Conservation (phyloP, 2,888 invertebrate species). For the Xestia rhomboidea region DNA sequence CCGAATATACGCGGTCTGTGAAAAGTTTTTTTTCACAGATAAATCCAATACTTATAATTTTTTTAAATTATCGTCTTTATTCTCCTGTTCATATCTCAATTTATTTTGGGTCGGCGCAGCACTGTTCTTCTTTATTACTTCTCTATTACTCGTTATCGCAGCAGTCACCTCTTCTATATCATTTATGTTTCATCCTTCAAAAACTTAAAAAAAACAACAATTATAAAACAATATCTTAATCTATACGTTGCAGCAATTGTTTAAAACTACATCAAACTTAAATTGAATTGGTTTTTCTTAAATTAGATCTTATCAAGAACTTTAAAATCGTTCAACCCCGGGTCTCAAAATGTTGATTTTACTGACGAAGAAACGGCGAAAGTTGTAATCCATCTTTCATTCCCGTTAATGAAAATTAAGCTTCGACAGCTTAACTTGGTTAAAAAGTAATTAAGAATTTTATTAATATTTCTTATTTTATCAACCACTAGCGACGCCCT, state of each 20-base stretch:
- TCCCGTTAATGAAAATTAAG: neutral
- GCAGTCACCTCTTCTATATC: too few relatives aligned
- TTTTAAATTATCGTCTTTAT: neutral
- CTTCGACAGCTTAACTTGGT: neutral
- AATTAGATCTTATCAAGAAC: neutral
- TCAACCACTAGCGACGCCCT: too few relatives aligned
- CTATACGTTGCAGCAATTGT: neutral
- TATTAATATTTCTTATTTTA: neutral
- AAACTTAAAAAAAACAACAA: neutral
- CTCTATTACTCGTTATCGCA: too few relatives aligned
- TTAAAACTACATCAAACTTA: neutral
- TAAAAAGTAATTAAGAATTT: neutral
- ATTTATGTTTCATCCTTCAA: too few relatives aligned
- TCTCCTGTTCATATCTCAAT: too few relatives aligned
- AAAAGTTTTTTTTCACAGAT: neutral
- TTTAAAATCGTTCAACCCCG: neutral
- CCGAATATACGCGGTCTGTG: neutral
- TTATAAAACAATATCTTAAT: neutral
- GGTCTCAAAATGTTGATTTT: slow-evolving; percentile 9
- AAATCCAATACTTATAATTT: neutral
- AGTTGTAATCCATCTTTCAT: slow-evolving; percentile 4
- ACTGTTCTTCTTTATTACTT: too few relatives aligned
- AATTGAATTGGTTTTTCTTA: neutral
- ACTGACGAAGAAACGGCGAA: neutral
- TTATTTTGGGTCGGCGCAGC: too few relatives aligned